Conservation (phyloP, 2,113 vertebrate species). For the Hypocryptadius cinnamomeus region DNA sequence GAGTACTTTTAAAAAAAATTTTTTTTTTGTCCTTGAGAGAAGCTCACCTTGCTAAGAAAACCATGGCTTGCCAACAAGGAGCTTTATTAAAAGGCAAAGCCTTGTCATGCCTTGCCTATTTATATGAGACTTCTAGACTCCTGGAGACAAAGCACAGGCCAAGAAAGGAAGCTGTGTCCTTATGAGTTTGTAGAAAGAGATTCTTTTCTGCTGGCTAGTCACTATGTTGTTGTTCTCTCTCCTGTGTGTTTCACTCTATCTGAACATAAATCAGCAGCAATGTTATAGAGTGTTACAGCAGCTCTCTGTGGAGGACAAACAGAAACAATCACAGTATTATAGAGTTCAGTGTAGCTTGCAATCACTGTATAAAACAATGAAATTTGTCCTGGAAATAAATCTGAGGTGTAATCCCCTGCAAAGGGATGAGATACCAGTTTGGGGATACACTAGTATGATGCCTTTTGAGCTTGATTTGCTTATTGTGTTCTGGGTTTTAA, state of each 20-base stretch:
- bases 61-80: neutral
- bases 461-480: neutral
- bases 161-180: neutral
- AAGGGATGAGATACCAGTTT: neutral
- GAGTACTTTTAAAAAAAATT: neutral
- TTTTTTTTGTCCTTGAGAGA: neutral
- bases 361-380: neutral
- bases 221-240: neutral
- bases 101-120: neutral
- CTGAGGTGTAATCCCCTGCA: neutral
- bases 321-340: neutral
- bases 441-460: neutral
- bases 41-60: neutral
- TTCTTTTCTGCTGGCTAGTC: neutral
- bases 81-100: slow-evolving; percentile 16
- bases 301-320: neutral
- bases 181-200: neutral
- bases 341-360: neutral
- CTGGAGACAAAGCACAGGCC: neutral
- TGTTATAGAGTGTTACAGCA: neutral
- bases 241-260: neutral
- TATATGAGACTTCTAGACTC: neutral
- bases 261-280: neutral
- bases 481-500: neutral
- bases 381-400: neutral